Evolutionary conservation across 2,888 invertebrate species (phyloP).

Genomic region (Brenthis ino): DNA sequence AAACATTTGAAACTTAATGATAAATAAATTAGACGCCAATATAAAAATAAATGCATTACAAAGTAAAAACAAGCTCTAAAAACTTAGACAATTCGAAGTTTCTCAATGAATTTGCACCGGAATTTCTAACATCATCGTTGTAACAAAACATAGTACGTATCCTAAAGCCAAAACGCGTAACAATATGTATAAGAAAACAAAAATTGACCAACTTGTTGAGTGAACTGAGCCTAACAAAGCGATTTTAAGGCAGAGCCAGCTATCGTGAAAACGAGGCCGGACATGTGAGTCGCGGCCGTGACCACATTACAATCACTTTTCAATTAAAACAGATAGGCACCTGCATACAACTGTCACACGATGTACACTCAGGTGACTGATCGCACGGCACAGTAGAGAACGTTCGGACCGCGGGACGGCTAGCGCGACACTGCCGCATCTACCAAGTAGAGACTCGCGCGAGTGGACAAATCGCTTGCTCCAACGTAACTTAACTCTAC

Average conservation of each 20-base stretch:
- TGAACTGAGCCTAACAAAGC: constrained; percentile 63
- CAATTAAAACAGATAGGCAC: constrained; percentile 79
- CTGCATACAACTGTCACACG: constrained; percentile 74
- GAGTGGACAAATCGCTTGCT: constrained; percentile 69
- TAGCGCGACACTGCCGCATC: constrained; percentile 54
- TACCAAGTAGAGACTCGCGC: constrained; percentile 37
- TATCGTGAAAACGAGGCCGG: constrained; percentile 79
- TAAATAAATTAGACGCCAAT: constrained; percentile 45
- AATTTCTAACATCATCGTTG: too few relatives aligned
- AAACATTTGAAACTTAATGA: not conserved
- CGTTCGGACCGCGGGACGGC: constrained; percentile 49
- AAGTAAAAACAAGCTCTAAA: too few relatives aligned
- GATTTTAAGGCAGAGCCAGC: constrained; percentile 55
- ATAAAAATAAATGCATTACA: too few relatives aligned
- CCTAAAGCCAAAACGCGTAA: not conserved
- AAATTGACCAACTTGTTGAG: constrained; percentile 54
- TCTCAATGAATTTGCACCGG: too few relatives aligned
- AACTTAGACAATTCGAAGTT: too few relatives aligned
- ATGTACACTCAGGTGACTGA: constrained; percentile 40
- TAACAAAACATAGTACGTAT: not conserved
- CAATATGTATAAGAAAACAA: too few relatives aligned
- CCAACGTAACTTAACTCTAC: constrained; percentile 76
- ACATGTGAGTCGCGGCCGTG: constrained; percentile 80
- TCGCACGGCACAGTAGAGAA: constrained; percentile 51
- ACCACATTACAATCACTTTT: constrained; percentile 81